Base-by-base conservation (phyloP, 1,140 invertebrate species). In the Penaeus vannamei region DNA sequence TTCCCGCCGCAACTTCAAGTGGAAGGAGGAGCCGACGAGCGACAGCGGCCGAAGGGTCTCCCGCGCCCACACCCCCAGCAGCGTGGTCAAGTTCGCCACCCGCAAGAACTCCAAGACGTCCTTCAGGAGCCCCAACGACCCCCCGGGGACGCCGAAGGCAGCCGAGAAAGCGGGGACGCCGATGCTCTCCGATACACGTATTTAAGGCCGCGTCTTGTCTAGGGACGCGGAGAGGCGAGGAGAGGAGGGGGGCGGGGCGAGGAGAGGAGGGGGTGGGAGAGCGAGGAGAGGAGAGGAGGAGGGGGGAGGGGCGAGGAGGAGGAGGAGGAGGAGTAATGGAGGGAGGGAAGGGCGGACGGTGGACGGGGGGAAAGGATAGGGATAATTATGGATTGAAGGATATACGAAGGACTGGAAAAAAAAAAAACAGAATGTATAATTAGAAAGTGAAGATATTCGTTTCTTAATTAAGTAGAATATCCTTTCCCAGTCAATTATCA, bases 21-120 rank as follows among this genome's bases (percentile, higher is more conserved):
- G 87, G 86, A 82, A 86, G 53, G 90, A 91, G 79, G 90, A 91
- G 36, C 59, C 83, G 2, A 91, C 86, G 2, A 91, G 90, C 36
- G 83, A 62, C 32, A 64, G 77, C 76, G 88, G 76, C 53, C 87
- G 83, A 7, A 66, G 87, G 22, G 62, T 32, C 61, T 86, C 90
- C 23, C 79, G 87, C 20, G 86, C 86, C 14, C 42, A 62, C 90
- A 91, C 90, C n/a, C 90, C 90, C 29, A 91, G 32, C 79, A 72
- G 66, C 32, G 62, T n/a, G 5, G 66, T 83, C 10, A 84, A 60
- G 22, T 89, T 89, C 64, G 26, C 69, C 66, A 36, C 77, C 32
- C 46, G 59, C 53, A 85, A 76, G 69, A 60, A 26, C 12, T 53
- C 66, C 23, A 79, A 36, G 53, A 29, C 42, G 19, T 76, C 42